Evolutionary conservation across 2,797 vertebrate species (phyloP).

Genomic region (Xerus rutilus): DNA sequence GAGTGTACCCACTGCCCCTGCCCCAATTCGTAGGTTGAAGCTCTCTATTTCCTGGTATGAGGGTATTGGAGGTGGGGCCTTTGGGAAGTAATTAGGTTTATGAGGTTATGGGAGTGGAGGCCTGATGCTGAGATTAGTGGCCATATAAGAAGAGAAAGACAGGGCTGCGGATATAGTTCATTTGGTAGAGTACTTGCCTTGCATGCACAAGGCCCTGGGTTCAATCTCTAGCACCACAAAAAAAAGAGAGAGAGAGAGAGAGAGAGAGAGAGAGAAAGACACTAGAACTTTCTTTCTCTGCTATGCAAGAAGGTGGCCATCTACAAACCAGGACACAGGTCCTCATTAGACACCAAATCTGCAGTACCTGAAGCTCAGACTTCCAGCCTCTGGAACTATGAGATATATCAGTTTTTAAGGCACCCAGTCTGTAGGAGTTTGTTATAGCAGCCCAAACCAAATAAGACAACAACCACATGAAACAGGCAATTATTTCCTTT

Average conservation of each 20-base stretch:
- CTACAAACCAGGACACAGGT: background rate
- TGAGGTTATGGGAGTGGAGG: too few species aligned
- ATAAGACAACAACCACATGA: background rate
- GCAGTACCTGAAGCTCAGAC: background rate
- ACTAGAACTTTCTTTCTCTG: background rate
- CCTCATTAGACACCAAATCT: background rate
- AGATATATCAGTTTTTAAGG: background rate
- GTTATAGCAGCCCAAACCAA: too few species aligned
- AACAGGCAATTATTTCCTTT: background rate
- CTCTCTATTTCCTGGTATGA: background rate
- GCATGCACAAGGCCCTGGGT: too few species aligned
- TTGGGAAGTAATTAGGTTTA: too few species aligned
- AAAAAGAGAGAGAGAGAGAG: too few species aligned
- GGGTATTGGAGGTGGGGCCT: too few species aligned
- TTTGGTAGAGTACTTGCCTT: too few species aligned
- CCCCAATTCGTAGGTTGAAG: background rate
- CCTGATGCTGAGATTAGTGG: background rate
- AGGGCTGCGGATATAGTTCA: too few species aligned
- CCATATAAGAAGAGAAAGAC: background rate
- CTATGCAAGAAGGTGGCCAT: background rate
- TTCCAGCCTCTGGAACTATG: background rate
- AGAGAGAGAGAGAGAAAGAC: background rate
- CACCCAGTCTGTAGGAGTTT: background rate
- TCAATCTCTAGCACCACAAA: too few species aligned
- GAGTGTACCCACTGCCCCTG: too few species aligned